These are phyloP conservation scores for Cheilosia pagana DNA, from an alignment of 2,888 invertebrate genomes.

Conservation along the genomic window DNA sequence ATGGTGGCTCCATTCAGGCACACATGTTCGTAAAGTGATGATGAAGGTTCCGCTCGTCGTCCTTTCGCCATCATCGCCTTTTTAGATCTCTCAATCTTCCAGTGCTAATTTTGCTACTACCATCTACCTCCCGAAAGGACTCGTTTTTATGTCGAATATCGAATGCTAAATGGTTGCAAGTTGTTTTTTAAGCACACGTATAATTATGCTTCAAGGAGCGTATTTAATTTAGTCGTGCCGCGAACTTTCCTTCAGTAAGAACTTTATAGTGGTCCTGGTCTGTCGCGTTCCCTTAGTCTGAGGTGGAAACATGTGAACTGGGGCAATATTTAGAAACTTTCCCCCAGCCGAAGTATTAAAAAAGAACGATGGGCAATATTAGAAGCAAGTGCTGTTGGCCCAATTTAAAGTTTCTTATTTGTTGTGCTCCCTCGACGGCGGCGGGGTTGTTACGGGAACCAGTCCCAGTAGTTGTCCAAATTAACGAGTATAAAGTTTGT, in stretches of 20 bases:
- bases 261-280: not conserved
- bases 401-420: slow-evolving; percentile 71
- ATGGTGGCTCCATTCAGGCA: not conserved
- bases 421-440: slow-evolving; percentile 20
- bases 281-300: not conserved
- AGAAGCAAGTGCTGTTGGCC: slow-evolving; percentile 59
- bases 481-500: slow-evolving; percentile 47
- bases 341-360: slow-evolving; percentile 41
- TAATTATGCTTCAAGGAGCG: not conserved
- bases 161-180: not conserved
- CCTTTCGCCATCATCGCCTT: not conserved
- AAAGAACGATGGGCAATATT: slow-evolving; percentile 25
- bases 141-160: slow-evolving; percentile 10
- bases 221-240: not conserved
- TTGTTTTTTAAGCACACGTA: not conserved
- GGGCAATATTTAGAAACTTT: slow-evolving; percentile 35
- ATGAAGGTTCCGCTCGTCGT: slow-evolving; percentile 1
- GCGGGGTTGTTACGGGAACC: not conserved
- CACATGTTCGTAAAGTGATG: slow-evolving; percentile 34
- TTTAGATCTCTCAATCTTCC: too few species aligned
- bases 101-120: not conserved
- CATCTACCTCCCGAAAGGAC: not conserved
- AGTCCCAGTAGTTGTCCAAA: slow-evolving; percentile 26
- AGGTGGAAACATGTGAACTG: not conserved
- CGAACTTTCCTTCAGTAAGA: not conserved